Percentiles rank a stretch among this genome's conserved stretches.
Evolutionary conservation across 2,797 vertebrate species (phyloP).

Genomic region (Gobio occitaniae): DNA sequence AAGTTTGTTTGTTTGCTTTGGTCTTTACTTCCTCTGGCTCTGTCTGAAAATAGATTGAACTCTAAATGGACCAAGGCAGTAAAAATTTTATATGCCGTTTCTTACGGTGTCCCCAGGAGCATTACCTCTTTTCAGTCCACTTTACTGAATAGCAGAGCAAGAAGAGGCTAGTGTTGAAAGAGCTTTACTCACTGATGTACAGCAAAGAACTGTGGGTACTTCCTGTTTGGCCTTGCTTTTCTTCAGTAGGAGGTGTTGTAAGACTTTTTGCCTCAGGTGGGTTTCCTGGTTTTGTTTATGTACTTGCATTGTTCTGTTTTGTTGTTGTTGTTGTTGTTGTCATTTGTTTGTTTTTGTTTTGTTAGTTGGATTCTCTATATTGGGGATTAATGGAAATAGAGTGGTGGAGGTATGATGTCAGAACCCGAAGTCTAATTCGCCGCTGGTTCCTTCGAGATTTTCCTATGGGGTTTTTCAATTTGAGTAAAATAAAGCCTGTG

Average conservation of each 20-base stretch:
- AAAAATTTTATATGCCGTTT: not conserved
- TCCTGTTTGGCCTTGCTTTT: not conserved
- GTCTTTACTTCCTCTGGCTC: not conserved
- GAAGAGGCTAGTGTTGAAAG: not conserved
- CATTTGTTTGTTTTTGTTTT: not conserved
- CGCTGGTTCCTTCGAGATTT: no score
- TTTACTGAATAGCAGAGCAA: conserved; percentile 4
- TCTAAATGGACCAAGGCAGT: conserved; percentile 20
- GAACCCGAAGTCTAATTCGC: no score
- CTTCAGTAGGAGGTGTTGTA: not conserved
- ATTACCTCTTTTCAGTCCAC: conserved; percentile 11
- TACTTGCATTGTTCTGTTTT: not conserved
- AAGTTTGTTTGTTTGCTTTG: conserved; percentile 12
- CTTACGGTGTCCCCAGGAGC: not conserved
- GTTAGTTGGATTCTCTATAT: not conserved
- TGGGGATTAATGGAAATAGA: not conserved
- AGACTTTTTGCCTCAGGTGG: not conserved
- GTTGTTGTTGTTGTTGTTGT: not conserved
- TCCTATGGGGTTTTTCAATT: no score
- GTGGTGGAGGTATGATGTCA: no score
- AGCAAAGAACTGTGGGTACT: not conserved
- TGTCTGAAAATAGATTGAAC: conserved; percentile 21
- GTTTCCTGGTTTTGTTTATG: not conserved
- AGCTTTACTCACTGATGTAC: not conserved
- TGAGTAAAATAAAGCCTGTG: no score